Conservation (phyloP, 1,140 invertebrate genomes). For the Goniozus legneri region DNA sequence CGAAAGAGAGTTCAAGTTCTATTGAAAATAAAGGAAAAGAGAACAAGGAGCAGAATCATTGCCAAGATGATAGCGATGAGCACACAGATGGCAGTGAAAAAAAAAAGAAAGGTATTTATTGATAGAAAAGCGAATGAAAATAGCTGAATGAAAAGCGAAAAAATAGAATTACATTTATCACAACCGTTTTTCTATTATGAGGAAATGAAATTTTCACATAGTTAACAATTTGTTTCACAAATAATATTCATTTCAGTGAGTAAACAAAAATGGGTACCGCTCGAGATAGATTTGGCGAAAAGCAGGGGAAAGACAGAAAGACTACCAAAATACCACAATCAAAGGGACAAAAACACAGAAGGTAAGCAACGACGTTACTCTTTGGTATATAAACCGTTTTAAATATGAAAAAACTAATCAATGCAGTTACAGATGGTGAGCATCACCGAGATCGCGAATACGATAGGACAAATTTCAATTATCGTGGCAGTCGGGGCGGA, state of each 20-base stretch:
- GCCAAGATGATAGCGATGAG: constrained; percentile 46
- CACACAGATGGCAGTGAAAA: constrained; percentile 44
- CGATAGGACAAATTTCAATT: constrained; percentile 40
- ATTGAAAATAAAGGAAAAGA: constrained; percentile 43
- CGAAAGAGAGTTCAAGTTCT: constrained; percentile 34
- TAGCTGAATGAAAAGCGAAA: constrained; percentile 4
- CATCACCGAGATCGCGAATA: constrained; percentile 43
- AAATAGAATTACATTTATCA: neutral
- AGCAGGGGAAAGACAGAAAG: constrained; percentile 44
- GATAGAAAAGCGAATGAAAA: constrained; percentile 1
- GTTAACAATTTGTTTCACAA: no score
- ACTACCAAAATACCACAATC: constrained; percentile 44
- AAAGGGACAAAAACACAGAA: constrained; percentile 47
- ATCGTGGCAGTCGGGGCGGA: constrained; percentile 36
- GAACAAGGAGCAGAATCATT: constrained; percentile 47
- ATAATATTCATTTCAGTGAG: constrained; percentile 51
- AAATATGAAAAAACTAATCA: neutral
- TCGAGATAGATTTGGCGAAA: constrained; percentile 67
- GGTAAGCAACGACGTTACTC: constrained; percentile 12
- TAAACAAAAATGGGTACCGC: constrained; percentile 74
- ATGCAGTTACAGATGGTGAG: constrained; percentile 35
- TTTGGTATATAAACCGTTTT: neutral
- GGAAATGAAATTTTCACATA: no score
- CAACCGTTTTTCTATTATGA: constrained; percentile 1
- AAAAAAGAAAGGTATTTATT: constrained; percentile 52